Percentiles rank a stretch among this genome's conserved stretches.
phyloP scores from a whole-genome alignment of 2,113 vertebrate genomes.

The Typhlomys cinereus region DNA sequence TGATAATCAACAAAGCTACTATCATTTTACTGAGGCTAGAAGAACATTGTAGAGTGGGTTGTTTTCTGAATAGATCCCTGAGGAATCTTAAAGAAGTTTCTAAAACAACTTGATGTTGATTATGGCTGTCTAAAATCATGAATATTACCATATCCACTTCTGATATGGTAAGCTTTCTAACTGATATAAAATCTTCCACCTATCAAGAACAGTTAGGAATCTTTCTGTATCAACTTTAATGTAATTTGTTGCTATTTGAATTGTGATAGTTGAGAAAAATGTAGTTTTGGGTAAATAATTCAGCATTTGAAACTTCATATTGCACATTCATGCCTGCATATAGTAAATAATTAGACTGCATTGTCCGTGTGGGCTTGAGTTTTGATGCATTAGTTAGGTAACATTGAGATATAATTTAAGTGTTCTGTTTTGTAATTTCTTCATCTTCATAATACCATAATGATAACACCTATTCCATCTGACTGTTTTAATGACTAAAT shows the following conservation, averaged over 20 bases:
- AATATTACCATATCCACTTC: background rate
- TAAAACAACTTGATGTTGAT: background rate
- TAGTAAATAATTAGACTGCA: background rate
- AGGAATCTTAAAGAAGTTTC: background rate
- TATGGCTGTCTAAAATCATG: background rate
- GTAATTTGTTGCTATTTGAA: background rate
- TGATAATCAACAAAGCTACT: background rate
- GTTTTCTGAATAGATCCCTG: background rate
- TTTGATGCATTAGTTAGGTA: background rate
- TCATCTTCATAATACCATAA: background rate
- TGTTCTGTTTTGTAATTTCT: background rate
- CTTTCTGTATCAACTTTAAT: slow-evolving; percentile 15
- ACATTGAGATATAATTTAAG: background rate
- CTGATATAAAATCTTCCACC: background rate
- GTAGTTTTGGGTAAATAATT: background rate
- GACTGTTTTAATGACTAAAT: background rate
- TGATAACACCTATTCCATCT: background rate
- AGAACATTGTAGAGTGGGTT: background rate
- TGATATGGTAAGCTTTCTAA: background rate
- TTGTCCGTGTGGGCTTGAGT: background rate
- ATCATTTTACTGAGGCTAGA: background rate
- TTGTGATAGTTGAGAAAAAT: slow-evolving; percentile 24
- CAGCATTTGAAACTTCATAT: background rate
- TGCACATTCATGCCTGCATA: background rate
- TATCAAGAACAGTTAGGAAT: background rate